A percentile compares a stretch with the other conserved stretches of the same genome.
Conservation (phyloP, 2,888 invertebrate genomes). For the Scaptomyza caliginosa region DNA sequence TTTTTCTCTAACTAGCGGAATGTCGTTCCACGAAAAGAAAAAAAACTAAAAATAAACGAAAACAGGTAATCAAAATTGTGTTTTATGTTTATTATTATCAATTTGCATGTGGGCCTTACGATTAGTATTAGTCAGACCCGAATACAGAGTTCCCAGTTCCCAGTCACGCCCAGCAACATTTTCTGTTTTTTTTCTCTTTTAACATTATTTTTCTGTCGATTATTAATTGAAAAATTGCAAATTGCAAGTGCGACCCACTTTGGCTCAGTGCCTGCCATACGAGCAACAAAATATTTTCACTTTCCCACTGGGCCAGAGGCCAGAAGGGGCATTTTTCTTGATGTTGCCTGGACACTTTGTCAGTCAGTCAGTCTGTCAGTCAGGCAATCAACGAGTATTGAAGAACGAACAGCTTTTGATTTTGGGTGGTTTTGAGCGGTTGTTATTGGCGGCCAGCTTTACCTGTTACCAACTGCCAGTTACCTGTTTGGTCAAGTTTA, state of each 20-base stretch:
- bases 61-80: constrained; percentile 56
- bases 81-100: constrained; percentile 56
- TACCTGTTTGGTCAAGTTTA: constrained; percentile 52
- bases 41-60: no score
- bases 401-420: constrained; percentile 46
- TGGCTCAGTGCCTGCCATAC: constrained; percentile 47
- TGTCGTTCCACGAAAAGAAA: constrained; percentile 44
- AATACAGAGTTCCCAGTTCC: constrained; percentile 39
- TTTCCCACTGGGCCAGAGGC: constrained; percentile 64
- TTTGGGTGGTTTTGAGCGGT: constrained; percentile 51
- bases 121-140: constrained; percentile 58
- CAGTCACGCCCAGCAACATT: constrained; percentile 49
- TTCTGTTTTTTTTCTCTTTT: constrained; percentile 13
- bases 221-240: constrained; percentile 65
- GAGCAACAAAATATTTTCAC: constrained; percentile 64
- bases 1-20: constrained; percentile 50
- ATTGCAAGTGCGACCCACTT: constrained; percentile 75
- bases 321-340: not conserved
- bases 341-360: constrained; percentile 27
- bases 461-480: constrained; percentile 38
- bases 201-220: constrained; percentile 6
- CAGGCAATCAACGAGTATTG: constrained; percentile 46
- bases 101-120: constrained; percentile 57
- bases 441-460: constrained; percentile 6
- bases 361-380: constrained; percentile 30